These are phyloP conservation scores for Indicator maculatus DNA, from an alignment of 2,113 vertebrate genomes.

Conservation along the genomic window DNA sequence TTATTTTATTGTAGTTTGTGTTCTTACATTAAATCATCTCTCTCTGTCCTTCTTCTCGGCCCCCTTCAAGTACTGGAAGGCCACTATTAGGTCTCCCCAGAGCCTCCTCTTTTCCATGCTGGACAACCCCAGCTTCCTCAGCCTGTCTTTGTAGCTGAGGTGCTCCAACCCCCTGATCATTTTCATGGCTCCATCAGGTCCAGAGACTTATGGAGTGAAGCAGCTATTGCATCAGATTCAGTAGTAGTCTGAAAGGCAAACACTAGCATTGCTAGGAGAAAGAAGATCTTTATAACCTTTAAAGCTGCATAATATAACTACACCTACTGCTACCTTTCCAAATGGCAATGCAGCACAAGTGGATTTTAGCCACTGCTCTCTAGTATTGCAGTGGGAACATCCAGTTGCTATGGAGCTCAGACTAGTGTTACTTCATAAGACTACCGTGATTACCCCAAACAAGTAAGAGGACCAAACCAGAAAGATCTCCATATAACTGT, in stretches of 20 bases:
- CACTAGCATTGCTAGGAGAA: slow-evolving; percentile 50
- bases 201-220: slow-evolving; percentile 48
- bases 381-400: background rate
- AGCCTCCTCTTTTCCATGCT: too few species aligned
- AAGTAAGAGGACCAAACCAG: background rate
- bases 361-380: slow-evolving; percentile 13
- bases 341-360: background rate
- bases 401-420: background rate
- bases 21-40: too few species aligned
- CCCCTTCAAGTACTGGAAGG: too few species aligned
- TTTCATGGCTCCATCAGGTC: too few species aligned
- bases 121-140: too few species aligned
- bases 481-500: background rate
- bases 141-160: too few species aligned
- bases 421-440: background rate
- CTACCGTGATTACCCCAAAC: background rate
- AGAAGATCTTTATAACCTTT: slow-evolving; percentile 44
- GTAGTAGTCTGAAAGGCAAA: slow-evolving; percentile 62
- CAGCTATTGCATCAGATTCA: slow-evolving; percentile 24
- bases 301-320: slow-evolving; percentile 36
- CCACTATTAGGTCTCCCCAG: too few species aligned
- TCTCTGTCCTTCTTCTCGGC: too few species aligned
- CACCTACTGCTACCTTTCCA: slow-evolving; percentile 40
- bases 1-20: too few species aligned
- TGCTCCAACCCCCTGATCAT: too few species aligned